These are phyloP conservation scores for Galerucella pusilla DNA, from an alignment of 2,888 invertebrate species.

Conservation along the genomic window DNA sequence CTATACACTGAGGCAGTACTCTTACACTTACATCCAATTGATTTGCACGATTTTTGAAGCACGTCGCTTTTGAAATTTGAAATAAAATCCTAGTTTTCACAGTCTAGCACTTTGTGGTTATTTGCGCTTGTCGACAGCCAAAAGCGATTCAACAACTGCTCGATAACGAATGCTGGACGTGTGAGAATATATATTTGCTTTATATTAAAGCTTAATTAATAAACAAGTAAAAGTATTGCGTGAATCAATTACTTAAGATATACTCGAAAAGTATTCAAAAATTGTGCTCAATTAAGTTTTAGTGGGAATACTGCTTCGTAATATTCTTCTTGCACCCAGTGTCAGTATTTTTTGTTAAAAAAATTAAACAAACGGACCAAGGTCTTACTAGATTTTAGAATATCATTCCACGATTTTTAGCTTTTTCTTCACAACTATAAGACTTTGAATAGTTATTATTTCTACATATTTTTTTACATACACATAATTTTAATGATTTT, in stretches of 20 bases:
- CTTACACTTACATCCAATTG: not conserved
- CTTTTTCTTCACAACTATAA: slow-evolving; percentile 60
- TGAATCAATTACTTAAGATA: not conserved
- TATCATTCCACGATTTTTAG: slow-evolving; percentile 63
- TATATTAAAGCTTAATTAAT: no score
- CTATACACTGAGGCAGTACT: slow-evolving; percentile 32
- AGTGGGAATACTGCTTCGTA: not conserved
- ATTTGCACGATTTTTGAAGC: not conserved
- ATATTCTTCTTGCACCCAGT: slow-evolving; percentile 51
- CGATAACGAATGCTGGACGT: no score
- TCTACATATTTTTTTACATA: slow-evolving; percentile 65
- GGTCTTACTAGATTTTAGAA: slow-evolving; percentile 59
- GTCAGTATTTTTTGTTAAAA: slow-evolving; percentile 61
- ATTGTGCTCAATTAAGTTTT: not conserved
- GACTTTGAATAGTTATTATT: slow-evolving; percentile 65
- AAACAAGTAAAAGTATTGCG: no score
- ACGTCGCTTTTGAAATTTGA: not conserved
- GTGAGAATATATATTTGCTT: no score
- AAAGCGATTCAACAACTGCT: no score
- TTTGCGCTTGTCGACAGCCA: no score
- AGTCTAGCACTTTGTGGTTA: no score
- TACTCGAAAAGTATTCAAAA: not conserved
- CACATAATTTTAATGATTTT: slow-evolving; percentile 62
- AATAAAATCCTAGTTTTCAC: not conserved
- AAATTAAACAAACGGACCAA: slow-evolving; percentile 59